A percentile compares a stretch with the other conserved stretches of the same genome.
Conservation (phyloP, 2,888 invertebrate species). For the Tupiocoris notatus region DNA sequence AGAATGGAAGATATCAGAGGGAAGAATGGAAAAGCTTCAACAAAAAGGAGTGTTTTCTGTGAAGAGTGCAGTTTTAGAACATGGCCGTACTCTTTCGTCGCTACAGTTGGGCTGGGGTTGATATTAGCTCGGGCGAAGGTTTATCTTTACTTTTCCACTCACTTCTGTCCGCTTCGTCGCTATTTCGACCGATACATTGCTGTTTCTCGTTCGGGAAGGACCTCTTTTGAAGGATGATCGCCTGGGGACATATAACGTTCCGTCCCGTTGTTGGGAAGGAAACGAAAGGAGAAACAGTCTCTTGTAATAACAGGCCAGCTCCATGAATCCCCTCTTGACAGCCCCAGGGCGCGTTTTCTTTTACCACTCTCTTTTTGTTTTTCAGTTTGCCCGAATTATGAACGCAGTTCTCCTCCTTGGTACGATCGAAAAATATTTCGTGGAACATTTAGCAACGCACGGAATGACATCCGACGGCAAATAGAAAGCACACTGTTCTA, state of each 20-base stretch:
- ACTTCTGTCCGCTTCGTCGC: not conserved
- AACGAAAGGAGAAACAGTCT: not conserved
- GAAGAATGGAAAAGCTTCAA: not conserved
- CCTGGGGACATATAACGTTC: constrained; percentile 34
- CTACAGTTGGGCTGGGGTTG: not conserved
- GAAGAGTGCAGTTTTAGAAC: not conserved
- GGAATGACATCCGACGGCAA: not conserved
- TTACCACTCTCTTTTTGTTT: not conserved
- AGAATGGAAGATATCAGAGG: not conserved
- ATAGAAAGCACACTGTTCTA: not conserved
- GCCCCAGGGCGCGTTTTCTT: not conserved
- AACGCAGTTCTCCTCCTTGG: not conserved
- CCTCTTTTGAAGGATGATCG: constrained; percentile 19
- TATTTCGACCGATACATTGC: not conserved
- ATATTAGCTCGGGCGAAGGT: constrained; percentile 18
- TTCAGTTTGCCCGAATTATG: not conserved
- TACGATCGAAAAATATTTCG: not conserved
- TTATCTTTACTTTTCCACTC: constrained; percentile 8
- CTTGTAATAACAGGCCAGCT: constrained; percentile 10
- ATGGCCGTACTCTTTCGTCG: not conserved
- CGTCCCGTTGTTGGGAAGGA: not conserved
- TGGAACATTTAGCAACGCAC: not conserved
- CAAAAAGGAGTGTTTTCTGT: not conserved
- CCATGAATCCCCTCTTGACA: not conserved
- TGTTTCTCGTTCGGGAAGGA: not conserved